Evolutionary conservation across 2,113 vertebrate species (phyloP).

Genomic region (Crotalus helleri): DNA sequence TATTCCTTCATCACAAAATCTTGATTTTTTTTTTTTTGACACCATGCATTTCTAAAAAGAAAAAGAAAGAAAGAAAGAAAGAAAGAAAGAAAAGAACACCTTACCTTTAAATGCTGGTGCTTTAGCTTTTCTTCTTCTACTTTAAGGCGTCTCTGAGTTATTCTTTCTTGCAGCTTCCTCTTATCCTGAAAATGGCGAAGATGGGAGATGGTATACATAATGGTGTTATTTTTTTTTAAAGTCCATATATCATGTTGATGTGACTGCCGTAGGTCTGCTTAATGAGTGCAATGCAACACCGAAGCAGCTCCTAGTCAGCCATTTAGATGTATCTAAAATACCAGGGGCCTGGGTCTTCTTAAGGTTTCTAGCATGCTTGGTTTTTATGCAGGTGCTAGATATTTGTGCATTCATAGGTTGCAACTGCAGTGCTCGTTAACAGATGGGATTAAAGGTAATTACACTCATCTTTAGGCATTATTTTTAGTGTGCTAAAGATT

Average conservation of each 20-base stretch:
- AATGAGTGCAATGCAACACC: not conserved
- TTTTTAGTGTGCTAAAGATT: not conserved
- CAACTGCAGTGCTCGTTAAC: not conserved
- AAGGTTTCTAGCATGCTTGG: not conserved
- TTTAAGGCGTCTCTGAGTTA: constrained; percentile 84
- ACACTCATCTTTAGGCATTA: not conserved
- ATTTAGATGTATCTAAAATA: not conserved
- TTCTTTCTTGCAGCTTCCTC: constrained; percentile 92
- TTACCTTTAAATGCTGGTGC: constrained; percentile 92
- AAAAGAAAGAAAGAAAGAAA: not conserved
- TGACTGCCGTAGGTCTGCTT: not conserved
- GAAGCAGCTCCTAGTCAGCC: not conserved
- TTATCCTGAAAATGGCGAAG: constrained; percentile 80
- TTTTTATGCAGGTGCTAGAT: not conserved
- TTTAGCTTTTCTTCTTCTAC: constrained; percentile 93
- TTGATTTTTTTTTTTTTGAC: not conserved
- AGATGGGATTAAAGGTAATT: not conserved
- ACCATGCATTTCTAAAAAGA: not conserved
- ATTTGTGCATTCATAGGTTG: not conserved
- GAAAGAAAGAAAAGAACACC: not conserved
- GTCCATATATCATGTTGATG: not conserved
- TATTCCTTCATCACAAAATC: not conserved
- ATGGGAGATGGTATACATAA: not conserved
- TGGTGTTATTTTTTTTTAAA: not conserved
- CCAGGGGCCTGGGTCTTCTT: not conserved